Evolutionary conservation across 2,113 vertebrate genomes (phyloP).

Genomic region (Ranitomeya variabilis): DNA sequence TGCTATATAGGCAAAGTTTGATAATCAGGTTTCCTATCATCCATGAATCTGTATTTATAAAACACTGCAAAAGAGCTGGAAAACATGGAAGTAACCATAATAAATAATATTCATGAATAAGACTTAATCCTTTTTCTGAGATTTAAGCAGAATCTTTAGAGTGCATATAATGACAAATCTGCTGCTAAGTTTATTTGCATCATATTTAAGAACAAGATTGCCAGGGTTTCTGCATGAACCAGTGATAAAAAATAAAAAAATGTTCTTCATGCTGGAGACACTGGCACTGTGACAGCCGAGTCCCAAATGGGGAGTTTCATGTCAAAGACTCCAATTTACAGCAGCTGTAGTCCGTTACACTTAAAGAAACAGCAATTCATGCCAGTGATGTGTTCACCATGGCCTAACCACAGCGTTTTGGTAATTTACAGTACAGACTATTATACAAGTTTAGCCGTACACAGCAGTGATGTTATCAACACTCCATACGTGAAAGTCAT

Average conservation of each 20-base stretch:
- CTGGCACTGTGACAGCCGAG: constrained; percentile 12
- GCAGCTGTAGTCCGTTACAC: background rate
- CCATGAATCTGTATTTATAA: too few relatives aligned
- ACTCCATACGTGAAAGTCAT: background rate
- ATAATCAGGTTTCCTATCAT: too few relatives aligned
- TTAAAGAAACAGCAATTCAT: constrained; percentile 33
- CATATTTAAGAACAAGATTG: background rate
- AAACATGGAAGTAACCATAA: background rate
- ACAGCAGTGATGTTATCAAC: constrained; percentile 1
- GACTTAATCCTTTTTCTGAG: background rate
- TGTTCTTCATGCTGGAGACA: constrained; percentile 18
- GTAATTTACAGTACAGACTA: background rate
- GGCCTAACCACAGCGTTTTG: background rate
- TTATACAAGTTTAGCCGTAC: background rate
- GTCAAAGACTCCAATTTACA: constrained; percentile 8
- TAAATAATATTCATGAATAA: background rate
- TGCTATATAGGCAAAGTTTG: too few relatives aligned
- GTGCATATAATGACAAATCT: background rate
- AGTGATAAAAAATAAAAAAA: constrained; percentile 13
- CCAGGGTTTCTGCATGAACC: background rate
- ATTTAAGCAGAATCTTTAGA: background rate
- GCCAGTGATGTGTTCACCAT: constrained; percentile 56
- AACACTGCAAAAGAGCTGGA: background rate
- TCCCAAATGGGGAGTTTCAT: constrained; percentile 18
- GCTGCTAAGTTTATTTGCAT: background rate